Evolutionary conservation across 2,113 vertebrate species (phyloP).

Genomic region (Microcebus lehilahytsara): DNA sequence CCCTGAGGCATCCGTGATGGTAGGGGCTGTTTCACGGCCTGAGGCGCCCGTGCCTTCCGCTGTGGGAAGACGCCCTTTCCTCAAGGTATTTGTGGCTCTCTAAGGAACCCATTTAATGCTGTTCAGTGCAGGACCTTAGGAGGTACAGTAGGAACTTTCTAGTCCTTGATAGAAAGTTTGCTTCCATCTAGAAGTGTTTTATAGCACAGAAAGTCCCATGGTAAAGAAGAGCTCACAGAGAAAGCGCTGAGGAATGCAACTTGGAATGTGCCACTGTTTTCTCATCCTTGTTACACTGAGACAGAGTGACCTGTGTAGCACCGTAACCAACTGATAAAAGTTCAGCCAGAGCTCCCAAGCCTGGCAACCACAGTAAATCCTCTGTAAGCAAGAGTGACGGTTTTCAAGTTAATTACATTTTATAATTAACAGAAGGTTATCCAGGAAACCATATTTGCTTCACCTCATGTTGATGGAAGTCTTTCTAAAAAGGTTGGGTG

Average conservation of each 20-base stretch:
- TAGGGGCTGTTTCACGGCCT: conserved; percentile 60
- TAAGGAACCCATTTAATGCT: conserved; percentile 54
- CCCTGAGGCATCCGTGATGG: conserved; percentile 55
- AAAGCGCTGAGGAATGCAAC: neutral
- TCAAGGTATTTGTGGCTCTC: conserved; percentile 68
- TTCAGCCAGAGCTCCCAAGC: neutral
- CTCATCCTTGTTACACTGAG: neutral
- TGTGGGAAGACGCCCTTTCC: conserved; percentile 64
- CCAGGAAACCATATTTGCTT: neutral
- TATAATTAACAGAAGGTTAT: conserved; percentile 9
- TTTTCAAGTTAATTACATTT: conserved; percentile 3
- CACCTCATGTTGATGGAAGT: neutral
- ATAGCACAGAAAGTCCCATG: neutral
- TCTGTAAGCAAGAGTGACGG: neutral
- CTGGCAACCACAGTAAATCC: neutral
- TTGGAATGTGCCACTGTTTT: neutral
- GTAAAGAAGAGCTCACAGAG: neutral
- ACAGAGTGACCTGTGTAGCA: neutral
- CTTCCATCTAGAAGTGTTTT: neutral
- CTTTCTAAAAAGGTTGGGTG: neutral
- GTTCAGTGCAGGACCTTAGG: conserved; percentile 43
- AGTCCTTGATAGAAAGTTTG: conserved; percentile 64
- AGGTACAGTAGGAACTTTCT: conserved; percentile 47
- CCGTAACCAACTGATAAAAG: neutral
- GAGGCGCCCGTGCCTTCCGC: conserved; percentile 68